A percentile compares a stretch with the other conserved stretches of the same genome.
Conservation (phyloP, 35 echinoderm and acorn worm genomes). For the Apostichopus japonicus region DNA sequence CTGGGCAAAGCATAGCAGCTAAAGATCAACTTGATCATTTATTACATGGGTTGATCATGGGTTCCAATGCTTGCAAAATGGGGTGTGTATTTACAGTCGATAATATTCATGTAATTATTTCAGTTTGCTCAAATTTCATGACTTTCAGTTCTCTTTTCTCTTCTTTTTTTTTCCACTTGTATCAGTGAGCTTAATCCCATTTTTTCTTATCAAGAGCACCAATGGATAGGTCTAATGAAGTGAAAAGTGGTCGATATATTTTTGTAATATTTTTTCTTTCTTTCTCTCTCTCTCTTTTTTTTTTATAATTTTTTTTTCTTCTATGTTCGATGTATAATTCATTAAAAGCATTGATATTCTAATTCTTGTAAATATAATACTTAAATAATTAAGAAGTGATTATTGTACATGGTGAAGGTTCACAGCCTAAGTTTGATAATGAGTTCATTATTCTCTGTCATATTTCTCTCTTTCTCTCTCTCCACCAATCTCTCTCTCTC, state of each 20-base stretch:
- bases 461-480: not conserved
- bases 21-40: no score
- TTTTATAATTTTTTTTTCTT: not conserved
- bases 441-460: not conserved
- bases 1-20: no score
- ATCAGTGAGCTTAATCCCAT: no score
- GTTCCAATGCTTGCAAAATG: no score
- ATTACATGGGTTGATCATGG: no score
- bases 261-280: not conserved
- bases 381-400: not conserved
- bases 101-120: no score
- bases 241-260: slow-evolving; percentile 8
- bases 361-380: not conserved
- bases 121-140: no score
- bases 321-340: not conserved
- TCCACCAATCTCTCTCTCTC: no score
- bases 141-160: no score
- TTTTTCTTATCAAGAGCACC: not conserved
- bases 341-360: slow-evolving; percentile 21
- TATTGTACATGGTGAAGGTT: slow-evolving; percentile 9
- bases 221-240: not conserved
- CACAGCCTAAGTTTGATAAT: not conserved
- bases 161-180: no score
- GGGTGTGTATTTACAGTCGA: no score
- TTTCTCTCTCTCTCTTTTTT: not conserved